Conservation (phyloP, 1,140 invertebrate genomes). For the Drosophila melanica region DNA sequence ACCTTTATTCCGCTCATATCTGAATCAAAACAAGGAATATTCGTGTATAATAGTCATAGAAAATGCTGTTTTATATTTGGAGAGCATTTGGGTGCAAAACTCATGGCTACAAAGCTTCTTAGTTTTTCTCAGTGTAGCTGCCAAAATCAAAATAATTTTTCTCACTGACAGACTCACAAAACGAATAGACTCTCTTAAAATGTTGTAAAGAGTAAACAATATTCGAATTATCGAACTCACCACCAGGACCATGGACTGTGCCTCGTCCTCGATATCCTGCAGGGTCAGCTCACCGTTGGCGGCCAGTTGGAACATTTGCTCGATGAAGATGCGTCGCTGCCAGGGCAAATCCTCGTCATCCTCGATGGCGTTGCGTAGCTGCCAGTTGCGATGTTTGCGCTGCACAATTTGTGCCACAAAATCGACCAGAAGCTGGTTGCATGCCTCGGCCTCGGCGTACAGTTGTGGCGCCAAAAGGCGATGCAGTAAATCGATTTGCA, state of each 20-base stretch:
- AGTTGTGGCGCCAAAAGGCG: constrained; percentile 60
- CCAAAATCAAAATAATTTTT: too few relatives aligned
- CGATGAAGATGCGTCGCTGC: constrained; percentile 79
- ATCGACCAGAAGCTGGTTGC: constrained; percentile 65
- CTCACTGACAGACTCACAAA: too few relatives aligned
- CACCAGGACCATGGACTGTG: constrained; percentile 80
- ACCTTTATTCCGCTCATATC: too few relatives aligned
- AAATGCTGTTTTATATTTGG: too few relatives aligned
- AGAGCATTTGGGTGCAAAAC: too few relatives aligned
- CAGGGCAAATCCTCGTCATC: constrained; percentile 40
- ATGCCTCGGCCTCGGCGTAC: constrained; percentile 55
- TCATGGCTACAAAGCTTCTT: too few relatives aligned
- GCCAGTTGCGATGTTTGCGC: constrained; percentile 74
- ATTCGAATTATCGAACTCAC: constrained; percentile 39
- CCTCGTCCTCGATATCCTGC: constrained; percentile 77
- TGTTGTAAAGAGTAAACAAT: too few relatives aligned
- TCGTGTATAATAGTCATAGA: too few relatives aligned
- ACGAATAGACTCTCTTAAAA: too few relatives aligned
- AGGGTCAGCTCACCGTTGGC: constrained; percentile 71
- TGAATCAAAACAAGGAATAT: too few relatives aligned
- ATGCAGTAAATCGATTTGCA: constrained; percentile 73
- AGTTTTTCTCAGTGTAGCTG: too few relatives aligned
- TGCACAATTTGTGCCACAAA: constrained; percentile 73
- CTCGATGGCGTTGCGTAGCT: constrained; percentile 39
- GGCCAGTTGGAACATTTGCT: constrained; percentile 78